Conservation (phyloP, 1,140 invertebrate genomes). For the Drosophila murphyi region DNA sequence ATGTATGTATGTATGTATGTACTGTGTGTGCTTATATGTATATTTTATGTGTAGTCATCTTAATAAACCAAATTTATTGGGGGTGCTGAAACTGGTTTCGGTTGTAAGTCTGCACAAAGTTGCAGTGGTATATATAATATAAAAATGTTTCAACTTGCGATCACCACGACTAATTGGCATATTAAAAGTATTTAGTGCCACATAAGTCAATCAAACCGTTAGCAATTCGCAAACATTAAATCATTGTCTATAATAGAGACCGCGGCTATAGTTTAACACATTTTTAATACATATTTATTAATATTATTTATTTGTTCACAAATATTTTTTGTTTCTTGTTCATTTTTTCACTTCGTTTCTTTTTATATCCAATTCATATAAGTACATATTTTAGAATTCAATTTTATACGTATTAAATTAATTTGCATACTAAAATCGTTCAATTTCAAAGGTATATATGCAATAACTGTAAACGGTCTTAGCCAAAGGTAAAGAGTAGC, state of each 20-base stretch:
- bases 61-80: constrained; percentile 55
- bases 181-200: constrained; percentile 11
- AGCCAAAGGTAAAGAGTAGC: not conserved
- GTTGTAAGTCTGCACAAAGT: constrained; percentile 33
- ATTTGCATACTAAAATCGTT: constrained; percentile 11
- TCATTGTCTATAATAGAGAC: too few species aligned
- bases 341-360: too few species aligned
- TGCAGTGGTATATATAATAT: constrained; percentile 23
- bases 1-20: too few species aligned
- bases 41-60: constrained; percentile 67
- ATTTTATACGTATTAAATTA: not conserved
- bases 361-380: too few species aligned
- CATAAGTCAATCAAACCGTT: too few species aligned
- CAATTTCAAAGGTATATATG: constrained; percentile 17
- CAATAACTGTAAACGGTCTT: constrained; percentile 40
- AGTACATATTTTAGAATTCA: not conserved
- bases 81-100: constrained; percentile 40
- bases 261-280: too few species aligned
- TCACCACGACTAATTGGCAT: constrained; percentile 7
- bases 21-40: constrained; percentile 6
- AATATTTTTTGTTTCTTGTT: too few species aligned
- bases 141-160: constrained; percentile 17
- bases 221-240: too few species aligned
- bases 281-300: too few species aligned
- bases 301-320: too few species aligned